Evolutionary conservation across 2,113 vertebrate species (phyloP).

Genomic region (Sciurus niger): DNA sequence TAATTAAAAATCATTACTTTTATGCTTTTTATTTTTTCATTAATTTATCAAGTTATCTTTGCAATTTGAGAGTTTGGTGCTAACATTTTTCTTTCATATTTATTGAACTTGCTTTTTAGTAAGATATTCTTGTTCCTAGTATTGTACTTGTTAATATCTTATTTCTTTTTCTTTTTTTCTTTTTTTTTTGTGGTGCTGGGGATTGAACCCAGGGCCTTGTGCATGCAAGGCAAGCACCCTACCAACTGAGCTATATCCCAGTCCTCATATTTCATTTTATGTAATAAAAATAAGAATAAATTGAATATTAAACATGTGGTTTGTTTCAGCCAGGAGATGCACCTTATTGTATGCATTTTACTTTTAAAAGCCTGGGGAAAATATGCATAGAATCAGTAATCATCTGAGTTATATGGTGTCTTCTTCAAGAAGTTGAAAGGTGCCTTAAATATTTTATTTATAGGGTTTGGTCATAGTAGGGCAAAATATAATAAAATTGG

Average conservation of each 20-base stretch:
- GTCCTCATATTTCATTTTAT: not conserved
- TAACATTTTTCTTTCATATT: constrained; percentile 38
- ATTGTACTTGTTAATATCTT: constrained; percentile 18
- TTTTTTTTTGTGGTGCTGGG: no score
- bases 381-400: not conserved
- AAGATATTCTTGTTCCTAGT: constrained; percentile 33
- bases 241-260: no score
- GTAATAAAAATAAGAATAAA: constrained; percentile 58
- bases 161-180: no score
- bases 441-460: constrained; percentile 47
- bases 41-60: constrained; percentile 59
- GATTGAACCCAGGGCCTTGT: no score
- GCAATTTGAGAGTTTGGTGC: constrained; percentile 32
- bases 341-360: constrained; percentile 23
- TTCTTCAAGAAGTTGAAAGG: constrained; percentile 42
- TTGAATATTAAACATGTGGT: constrained; percentile 49
- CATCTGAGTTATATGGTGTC: constrained; percentile 35
- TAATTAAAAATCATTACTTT: constrained; percentile 43
- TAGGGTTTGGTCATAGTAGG: constrained; percentile 46
- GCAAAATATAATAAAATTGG: constrained; percentile 30
- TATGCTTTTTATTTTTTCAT: constrained; percentile 34
- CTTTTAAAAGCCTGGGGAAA: constrained; percentile 49
- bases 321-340: constrained; percentile 36
- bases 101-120: constrained; percentile 28
- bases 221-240: no score